A percentile compares a stretch with the other conserved stretches of the same genome.
Evolutionary conservation across 2,888 invertebrate species (phyloP).

Genomic region (Drosophila mimetica): DNA sequence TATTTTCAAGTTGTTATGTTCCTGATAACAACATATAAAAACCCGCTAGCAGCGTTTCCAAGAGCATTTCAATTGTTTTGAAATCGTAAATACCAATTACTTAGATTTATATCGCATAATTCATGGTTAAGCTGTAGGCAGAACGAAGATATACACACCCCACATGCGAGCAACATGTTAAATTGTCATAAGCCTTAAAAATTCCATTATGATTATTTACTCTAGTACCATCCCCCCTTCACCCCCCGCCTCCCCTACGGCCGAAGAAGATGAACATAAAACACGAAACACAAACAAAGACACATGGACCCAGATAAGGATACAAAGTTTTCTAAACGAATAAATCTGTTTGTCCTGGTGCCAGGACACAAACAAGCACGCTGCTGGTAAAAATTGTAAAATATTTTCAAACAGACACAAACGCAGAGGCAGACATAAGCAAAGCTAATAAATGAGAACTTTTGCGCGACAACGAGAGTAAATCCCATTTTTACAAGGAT

Average conservation of each 20-base stretch:
- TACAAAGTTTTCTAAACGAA: conserved; percentile 79
- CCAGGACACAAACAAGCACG: conserved; percentile 57
- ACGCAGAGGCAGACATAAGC: conserved; percentile 47
- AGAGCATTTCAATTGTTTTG: conserved; percentile 3
- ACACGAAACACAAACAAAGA: conserved; percentile 63
- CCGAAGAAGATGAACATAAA: conserved; percentile 30
- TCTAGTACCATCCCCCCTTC: too few species aligned
- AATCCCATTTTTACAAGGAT: conserved; percentile 72
- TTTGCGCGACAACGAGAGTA: conserved; percentile 70
- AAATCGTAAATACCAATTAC: conserved; percentile 68
- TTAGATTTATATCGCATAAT: conserved; percentile 31
- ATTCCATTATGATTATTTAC: conserved; percentile 78
- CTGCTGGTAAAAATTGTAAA: conserved; percentile 71
- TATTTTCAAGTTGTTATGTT: too few species aligned
- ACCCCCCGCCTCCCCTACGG: not conserved
- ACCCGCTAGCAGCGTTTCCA: not conserved
- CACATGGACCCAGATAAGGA: conserved; percentile 60
- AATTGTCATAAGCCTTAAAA: conserved; percentile 77
- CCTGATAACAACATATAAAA: not conserved
- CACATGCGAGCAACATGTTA: conserved; percentile 50
- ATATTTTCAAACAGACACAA: conserved; percentile 57
- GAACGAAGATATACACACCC: conserved; percentile 5
- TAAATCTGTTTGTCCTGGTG: conserved; percentile 74
- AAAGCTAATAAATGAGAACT: conserved; percentile 78
- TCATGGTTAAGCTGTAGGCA: conserved; percentile 52